Evolutionary conservation across 2,888 invertebrate genomes (phyloP).

Genomic region (Trichacis sp.): DNA sequence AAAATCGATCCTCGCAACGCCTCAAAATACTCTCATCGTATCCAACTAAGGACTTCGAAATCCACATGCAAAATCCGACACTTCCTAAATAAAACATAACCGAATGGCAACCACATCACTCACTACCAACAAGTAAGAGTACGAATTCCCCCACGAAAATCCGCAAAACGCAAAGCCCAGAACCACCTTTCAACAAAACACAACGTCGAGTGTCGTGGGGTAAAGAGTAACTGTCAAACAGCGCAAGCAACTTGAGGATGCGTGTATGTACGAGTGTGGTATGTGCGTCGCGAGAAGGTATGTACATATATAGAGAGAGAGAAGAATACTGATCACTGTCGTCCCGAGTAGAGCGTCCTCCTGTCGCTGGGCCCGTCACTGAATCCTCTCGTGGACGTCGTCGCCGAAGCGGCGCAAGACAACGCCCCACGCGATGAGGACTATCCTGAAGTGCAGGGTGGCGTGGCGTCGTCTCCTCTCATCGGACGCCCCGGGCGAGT

Average conservation of each 20-base stretch:
- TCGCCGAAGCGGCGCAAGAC: slow-evolving; percentile 43
- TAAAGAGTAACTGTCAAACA: not conserved
- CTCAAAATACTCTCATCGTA: no score
- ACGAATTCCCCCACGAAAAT: no score
- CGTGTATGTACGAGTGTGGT: not conserved
- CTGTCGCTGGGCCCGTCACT: not conserved
- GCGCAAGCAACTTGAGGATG: not conserved
- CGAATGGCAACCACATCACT: no score
- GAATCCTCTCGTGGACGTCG: slow-evolving; percentile 5
- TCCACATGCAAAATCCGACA: no score
- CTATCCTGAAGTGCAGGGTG: slow-evolving; percentile 59
- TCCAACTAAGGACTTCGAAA: no score
- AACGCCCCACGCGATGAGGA: slow-evolving; percentile 62
- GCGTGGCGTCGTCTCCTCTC: slow-evolving; percentile 54
- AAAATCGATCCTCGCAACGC: no score
- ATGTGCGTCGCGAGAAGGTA: not conserved
- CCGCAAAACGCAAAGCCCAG: no score
- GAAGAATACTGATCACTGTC: not conserved
- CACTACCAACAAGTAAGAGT: no score
- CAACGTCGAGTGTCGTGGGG: not conserved
- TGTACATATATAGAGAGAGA: not conserved
- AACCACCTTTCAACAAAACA: not conserved
- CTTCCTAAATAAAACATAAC: no score
- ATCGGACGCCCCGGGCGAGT: slow-evolving; percentile 71
- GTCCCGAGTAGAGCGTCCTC: not conserved